Base-by-base conservation (phyloP, 2,797 vertebrate genomes). In the Dicrostonyx torquatus region DNA sequence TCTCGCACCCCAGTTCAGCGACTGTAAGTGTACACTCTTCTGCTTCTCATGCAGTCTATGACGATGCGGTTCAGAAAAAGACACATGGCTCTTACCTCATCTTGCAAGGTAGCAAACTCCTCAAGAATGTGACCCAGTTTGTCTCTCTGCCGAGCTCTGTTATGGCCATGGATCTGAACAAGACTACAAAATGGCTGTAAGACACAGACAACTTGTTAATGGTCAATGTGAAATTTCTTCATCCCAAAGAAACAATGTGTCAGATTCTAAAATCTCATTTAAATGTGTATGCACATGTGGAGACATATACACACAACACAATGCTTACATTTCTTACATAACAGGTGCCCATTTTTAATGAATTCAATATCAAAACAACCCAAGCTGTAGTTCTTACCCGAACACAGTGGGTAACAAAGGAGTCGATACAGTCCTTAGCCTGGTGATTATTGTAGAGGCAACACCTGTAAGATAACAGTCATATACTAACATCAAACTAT, bases 361-460 rank as follows among this genome's bases (percentile, higher is more conserved):
- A 95, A 70, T 22, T 79, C 82, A 95, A 70, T 18, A 86, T 6
- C 17, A 92, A 40, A 92, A 92, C 6, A 76, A 83, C 72, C 55
- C 77, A 90, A 92, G 95, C 24, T 78, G 18, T 48, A 95, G 90
- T 6, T 89, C 99, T 95, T 98, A 99, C 99, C 98, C 99, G 98
- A 95, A 99, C 99, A 94, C 99, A 99, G 95, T 99, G 99, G 43
- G 99, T 99, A 94, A 99, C 99, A 98, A 99, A 99, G 64, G 99
- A 99, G 98, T 99, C 99, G 75, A 99, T 99, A 98, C 99, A 99
- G 98, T 99, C 99, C 98, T 99, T 99, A 48, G 99, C 99, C 97
- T 99, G 99, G 97, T 99, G 99, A 97, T 99, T 99, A 97, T 99
- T 99, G 96, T 99, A 99, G 73, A 99, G 98, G 98, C 99, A 99